Evolutionary conservation across 2,888 invertebrate genomes (phyloP).

Genomic region (Neoitamus cyanurus): DNA sequence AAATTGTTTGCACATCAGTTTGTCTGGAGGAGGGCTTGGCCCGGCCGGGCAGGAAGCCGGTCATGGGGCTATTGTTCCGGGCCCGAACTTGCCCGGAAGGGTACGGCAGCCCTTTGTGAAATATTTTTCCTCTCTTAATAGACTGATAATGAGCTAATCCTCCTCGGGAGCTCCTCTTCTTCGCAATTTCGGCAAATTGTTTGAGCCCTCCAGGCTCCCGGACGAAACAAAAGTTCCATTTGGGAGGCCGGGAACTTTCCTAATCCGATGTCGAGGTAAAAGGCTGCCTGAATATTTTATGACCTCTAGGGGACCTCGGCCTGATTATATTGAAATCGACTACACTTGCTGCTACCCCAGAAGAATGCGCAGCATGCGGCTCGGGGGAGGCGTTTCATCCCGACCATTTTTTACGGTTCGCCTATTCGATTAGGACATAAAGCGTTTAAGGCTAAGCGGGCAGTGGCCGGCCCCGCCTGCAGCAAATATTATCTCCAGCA

Average conservation of each 20-base stretch:
- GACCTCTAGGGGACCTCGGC: neutral
- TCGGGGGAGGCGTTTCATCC: neutral
- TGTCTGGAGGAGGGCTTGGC: constrained; percentile 5
- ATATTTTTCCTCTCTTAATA: constrained; percentile 36
- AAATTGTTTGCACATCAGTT: constrained; percentile 42
- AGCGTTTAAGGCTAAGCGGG: neutral
- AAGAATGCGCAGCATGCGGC: neutral
- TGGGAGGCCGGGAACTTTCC: constrained; percentile 8
- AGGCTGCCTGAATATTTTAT: constrained; percentile 35
- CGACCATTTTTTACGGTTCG: neutral
- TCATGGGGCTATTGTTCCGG: constrained; percentile 17
- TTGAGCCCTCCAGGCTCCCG: constrained; percentile 3
- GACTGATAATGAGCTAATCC: constrained; percentile 40
- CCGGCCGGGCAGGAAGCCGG: neutral
- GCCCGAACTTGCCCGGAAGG: constrained; percentile 4
- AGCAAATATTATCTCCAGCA: neutral
- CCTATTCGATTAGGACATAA: constrained; percentile 3
- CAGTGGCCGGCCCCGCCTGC: neutral
- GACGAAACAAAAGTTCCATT: constrained; percentile 25
- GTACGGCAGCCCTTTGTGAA: constrained; percentile 18
- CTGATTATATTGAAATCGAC: constrained; percentile 20
- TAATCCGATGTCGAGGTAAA: constrained; percentile 32
- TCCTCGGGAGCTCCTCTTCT: constrained; percentile 19
- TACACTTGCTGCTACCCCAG: neutral
- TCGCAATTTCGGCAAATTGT: constrained; percentile 22